phyloP scores from a whole-genome alignment of 1,140 invertebrate species.

The Philaenus spumarius region DNA sequence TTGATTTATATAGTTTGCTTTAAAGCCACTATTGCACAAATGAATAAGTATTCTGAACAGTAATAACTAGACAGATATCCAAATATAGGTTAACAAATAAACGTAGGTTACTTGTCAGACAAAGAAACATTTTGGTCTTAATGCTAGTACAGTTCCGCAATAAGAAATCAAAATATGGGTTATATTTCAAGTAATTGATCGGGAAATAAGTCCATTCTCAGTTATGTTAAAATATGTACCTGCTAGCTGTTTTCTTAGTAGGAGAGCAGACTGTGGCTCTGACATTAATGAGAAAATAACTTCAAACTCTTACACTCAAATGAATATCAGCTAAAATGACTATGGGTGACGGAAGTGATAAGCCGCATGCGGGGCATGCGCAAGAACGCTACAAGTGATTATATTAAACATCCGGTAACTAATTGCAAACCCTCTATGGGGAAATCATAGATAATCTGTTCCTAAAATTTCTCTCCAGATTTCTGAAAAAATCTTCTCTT shows the following conservation, averaged over 20 bases:
- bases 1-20: too few relatives aligned
- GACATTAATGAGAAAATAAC: slow-evolving; percentile 63
- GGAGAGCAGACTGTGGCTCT: slow-evolving; percentile 89
- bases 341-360: slow-evolving; percentile 11
- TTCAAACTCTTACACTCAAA: slow-evolving; percentile 11
- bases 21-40: too few relatives aligned
- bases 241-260: slow-evolving; percentile 92
- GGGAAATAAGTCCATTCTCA: background rate
- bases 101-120: too few relatives aligned
- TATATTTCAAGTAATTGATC: background rate
- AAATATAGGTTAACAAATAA: too few relatives aligned
- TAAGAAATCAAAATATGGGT: background rate
- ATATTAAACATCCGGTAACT: background rate
- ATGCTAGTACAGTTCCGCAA: background rate
- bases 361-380: slow-evolving; percentile 3
- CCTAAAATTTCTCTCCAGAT: too few relatives aligned
- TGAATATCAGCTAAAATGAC: slow-evolving; percentile 8
- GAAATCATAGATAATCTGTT: too few relatives aligned
- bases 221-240: slow-evolving; percentile 47
- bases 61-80: too few relatives aligned
- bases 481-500: too few relatives aligned
- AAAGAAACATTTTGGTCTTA: too few relatives aligned
- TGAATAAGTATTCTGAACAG: too few relatives aligned
- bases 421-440: background rate
- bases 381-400: background rate